Evolutionary conservation across 2,113 vertebrate species (phyloP), one percentile per base, ranked within the genome.

Genomic region (Trematomus loennbergii): DNA sequence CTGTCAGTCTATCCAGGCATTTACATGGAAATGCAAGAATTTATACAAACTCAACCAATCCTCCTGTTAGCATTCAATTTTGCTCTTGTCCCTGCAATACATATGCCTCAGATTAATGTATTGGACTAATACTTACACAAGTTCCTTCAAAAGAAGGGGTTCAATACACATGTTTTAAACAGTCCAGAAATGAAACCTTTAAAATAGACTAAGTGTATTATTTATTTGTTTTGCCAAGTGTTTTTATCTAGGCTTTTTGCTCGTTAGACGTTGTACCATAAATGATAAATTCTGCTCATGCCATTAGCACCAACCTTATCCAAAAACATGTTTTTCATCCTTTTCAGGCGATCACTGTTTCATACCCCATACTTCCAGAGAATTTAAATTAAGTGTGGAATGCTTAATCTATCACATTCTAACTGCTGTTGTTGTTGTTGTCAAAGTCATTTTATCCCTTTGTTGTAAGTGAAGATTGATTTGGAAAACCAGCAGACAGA

Each of bases 1-100:
- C 55, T 66, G 20, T 67, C 33, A 57, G 63, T 16, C 12, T 16
- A 22, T 70, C 7, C 1, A 48, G 65, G 36, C 50, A 75, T 66
- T 62, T 80, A 18, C 12, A 68, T 69, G 11, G 49, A 75, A 70
- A 63, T 72, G 33, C 33, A 72, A 58, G 13, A 84, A 61, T 83
- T 17, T 49, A 22, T 49, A 50, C 11, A 82, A 62, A 53, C 61
- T 64, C 36, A 75, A 40, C 12, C 52, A 60, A 75, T 49, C 29
- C 22, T 61, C 4, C 1, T 25, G 65, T 49, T 69, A 12, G 52
- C 10, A 58, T 59, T 2, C 17, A 76, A 57, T 71, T 72, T 57
- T 70, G 52, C 36, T 53, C 18, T 59, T 49, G 71, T 61, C 18
- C 55, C 12, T 49, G n/a, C 6, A 59, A 60, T 67, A 48, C 11